Conservation (phyloP, 1,140 invertebrate species). For the Pissodes strobi region DNA sequence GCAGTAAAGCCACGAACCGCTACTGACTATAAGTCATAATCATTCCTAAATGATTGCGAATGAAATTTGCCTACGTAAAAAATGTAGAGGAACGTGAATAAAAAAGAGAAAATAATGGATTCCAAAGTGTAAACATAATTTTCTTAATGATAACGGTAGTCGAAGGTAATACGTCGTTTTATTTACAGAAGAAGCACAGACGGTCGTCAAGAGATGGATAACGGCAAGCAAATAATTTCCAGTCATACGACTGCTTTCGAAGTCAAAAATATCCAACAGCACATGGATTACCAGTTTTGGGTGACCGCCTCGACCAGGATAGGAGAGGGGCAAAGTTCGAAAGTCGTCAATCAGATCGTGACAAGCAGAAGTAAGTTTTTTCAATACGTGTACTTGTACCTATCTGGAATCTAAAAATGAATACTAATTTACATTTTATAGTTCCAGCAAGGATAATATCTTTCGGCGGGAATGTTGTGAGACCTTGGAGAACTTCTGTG, state of each 20-base stretch:
- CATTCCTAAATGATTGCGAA: too few species aligned
- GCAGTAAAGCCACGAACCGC: too few species aligned
- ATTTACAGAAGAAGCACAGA: slow-evolving; percentile 65
- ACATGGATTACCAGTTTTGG: slow-evolving; percentile 82
- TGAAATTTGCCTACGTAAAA: too few species aligned
- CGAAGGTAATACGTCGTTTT: too few species aligned
- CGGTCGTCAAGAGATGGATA: slow-evolving; percentile 69
- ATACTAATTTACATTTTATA: too few species aligned
- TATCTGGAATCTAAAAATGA: too few species aligned
- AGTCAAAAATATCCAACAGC: slow-evolving; percentile 70
- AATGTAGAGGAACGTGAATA: too few species aligned
- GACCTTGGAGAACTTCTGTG: slow-evolving; percentile 68
- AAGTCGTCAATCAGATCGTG: slow-evolving; percentile 67
- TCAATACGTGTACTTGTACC: too few species aligned
- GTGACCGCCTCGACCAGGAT: slow-evolving; percentile 76
- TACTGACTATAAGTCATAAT: too few species aligned
- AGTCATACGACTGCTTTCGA: slow-evolving; percentile 69
- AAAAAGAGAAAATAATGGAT: too few species aligned
- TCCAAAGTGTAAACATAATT: too few species aligned
- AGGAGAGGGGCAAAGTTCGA: slow-evolving; percentile 75
- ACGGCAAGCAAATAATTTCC: slow-evolving; percentile 67
- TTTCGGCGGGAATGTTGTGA: slow-evolving; percentile 67
- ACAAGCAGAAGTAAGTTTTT: slow-evolving; percentile 56
- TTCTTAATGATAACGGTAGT: too few species aligned
- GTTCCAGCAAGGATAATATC: slow-evolving; percentile 73